Percentiles rank a stretch among this genome's conserved stretches.
Evolutionary conservation across 2,888 invertebrate species (phyloP).

Genomic region (Megaustenia siamemsis): DNA sequence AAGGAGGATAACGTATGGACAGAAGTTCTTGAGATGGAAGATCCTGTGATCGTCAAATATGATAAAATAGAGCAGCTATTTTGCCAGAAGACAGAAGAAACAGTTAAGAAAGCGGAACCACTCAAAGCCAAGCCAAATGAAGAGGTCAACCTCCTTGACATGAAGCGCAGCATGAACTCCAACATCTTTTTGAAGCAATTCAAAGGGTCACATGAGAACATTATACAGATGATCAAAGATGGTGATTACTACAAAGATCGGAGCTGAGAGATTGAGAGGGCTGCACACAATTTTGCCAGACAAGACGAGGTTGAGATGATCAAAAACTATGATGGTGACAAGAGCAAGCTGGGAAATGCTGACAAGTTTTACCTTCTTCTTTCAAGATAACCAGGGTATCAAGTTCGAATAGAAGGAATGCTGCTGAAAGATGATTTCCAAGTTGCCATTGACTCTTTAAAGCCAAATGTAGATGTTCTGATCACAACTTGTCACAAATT

Average conservation of each 20-base stretch:
- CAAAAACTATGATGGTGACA: constrained; percentile 92
- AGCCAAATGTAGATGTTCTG: constrained; percentile 93
- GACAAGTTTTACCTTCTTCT: constrained; percentile 95
- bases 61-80: constrained; percentile 95
- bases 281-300: constrained; percentile 95
- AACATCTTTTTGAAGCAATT: constrained; percentile 99
- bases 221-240: constrained; percentile 90
- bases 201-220: constrained; percentile 93
- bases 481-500: constrained; percentile 90
- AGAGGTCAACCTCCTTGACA: constrained; percentile 93
- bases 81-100: constrained; percentile 85
- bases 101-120: constrained; percentile 58
- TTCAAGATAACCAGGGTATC: constrained; percentile 89
- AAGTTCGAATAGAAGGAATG: constrained; percentile 84
- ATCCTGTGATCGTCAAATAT: constrained; percentile 93
- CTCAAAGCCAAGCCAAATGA: constrained; percentile 85
- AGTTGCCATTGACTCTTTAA: constrained; percentile 91
- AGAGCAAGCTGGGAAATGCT: constrained; percentile 91
- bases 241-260: constrained; percentile 83
- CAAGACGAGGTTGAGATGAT: constrained; percentile 94
- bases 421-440: constrained; percentile 89
- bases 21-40: constrained; percentile 84
- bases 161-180: constrained; percentile 96
- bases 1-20: constrained; percentile 79
- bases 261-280: constrained; percentile 93